These are phyloP conservation scores for Cordilura impudica DNA, from an alignment of 2,888 invertebrate genomes.

Conservation along the genomic window DNA sequence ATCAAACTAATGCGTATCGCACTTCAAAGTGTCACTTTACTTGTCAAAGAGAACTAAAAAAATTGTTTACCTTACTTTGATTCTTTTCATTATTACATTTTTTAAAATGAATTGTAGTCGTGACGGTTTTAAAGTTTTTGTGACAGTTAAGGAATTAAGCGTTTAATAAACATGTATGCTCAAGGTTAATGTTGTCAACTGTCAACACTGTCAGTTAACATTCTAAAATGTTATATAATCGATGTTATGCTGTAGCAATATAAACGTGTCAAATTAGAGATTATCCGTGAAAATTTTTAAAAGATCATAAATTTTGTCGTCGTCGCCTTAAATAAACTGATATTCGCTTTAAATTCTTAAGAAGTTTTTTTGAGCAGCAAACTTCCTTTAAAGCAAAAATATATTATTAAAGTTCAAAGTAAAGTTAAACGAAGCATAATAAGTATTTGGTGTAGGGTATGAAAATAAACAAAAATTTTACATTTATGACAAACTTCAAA, in stretches of 20 bases:
- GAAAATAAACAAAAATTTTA: too few relatives aligned
- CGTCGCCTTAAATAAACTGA: too few relatives aligned
- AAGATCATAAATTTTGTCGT: not conserved
- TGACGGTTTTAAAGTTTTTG: constrained; percentile 67
- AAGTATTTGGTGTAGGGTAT: too few relatives aligned
- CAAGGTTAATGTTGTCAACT: constrained; percentile 75
- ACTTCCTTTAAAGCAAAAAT: too few relatives aligned
- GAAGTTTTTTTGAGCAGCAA: too few relatives aligned
- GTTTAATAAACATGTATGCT: constrained; percentile 63
- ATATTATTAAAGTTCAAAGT: too few relatives aligned
- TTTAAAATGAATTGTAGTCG: constrained; percentile 25
- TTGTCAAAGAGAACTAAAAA: constrained; percentile 67
- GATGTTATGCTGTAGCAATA: constrained; percentile 6
- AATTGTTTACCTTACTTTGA: constrained; percentile 10
- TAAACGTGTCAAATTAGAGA: constrained; percentile 16
- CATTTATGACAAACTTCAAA: too few relatives aligned
- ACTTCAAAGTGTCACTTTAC: constrained; percentile 72
- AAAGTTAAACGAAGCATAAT: too few relatives aligned
- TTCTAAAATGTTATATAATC: constrained; percentile 7
- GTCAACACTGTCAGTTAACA: constrained; percentile 66
- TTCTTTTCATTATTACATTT: not conserved
- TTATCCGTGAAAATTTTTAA: not conserved
- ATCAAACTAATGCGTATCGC: constrained; percentile 66
- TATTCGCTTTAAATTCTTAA: too few relatives aligned
- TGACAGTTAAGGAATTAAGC: constrained; percentile 72